Evolutionary conservation across 1,140 invertebrate genomes (phyloP).

Genomic region (Archivesica marissinica): DNA sequence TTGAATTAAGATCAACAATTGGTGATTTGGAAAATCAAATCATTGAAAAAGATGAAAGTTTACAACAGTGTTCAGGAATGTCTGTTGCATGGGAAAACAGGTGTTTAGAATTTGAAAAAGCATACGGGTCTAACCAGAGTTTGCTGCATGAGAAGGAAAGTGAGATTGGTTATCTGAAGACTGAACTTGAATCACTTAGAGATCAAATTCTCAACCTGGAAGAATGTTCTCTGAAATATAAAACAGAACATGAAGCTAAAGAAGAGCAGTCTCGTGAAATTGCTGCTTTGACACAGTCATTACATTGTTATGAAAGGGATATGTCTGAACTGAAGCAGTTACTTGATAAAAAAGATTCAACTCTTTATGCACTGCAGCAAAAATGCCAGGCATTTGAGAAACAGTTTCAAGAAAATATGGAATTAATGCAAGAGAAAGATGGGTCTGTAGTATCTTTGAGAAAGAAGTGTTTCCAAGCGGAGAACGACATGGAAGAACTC

Average conservation of each 20-base stretch:
- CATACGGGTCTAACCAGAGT: background rate
- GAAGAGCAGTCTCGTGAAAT: background rate
- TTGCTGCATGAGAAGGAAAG: slow-evolving; percentile 19
- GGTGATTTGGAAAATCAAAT: background rate
- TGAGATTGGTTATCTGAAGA: background rate
- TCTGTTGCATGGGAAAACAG: slow-evolving; percentile 41
- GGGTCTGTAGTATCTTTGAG: slow-evolving; percentile 27
- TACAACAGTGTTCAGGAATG: slow-evolving; percentile 20
- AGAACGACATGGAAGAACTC: slow-evolving; percentile 31
- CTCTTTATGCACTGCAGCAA: background rate
- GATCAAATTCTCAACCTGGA: background rate
- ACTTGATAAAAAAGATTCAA: slow-evolving; percentile 20
- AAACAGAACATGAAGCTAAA: background rate
- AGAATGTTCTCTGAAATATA: background rate
- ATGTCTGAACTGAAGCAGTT: background rate
- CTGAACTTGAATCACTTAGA: background rate
- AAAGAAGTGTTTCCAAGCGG: slow-evolving; percentile 40
- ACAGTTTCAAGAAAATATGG: slow-evolving; percentile 31
- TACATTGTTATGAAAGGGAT: background rate
- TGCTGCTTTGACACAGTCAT: background rate
- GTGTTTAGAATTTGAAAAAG: slow-evolving; percentile 30
- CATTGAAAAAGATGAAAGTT: slow-evolving; percentile 17
- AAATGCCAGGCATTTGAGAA: slow-evolving; percentile 34
- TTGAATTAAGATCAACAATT: background rate
- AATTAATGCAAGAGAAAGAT: slow-evolving; percentile 23